Evolutionary conservation across 1,140 invertebrate species (phyloP).

Genomic region (Neodiprion virginianus): DNA sequence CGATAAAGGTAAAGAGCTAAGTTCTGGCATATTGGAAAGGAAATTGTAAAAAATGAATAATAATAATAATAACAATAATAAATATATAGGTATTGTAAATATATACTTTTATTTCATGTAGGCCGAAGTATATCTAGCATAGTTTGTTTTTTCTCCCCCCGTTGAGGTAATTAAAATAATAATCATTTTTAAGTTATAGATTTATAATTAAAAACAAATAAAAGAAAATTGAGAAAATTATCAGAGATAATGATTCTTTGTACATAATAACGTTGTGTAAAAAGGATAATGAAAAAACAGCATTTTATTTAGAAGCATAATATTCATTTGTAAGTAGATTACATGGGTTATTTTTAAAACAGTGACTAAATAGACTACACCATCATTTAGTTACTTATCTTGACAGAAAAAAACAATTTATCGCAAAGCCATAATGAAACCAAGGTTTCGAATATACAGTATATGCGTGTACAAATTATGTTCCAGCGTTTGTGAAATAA

Average conservation of each 20-base stretch:
- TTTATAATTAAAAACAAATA: constrained; percentile 14
- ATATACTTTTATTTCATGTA: background rate
- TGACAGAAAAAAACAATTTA: too few relatives aligned
- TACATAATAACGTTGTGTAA: constrained; percentile 38
- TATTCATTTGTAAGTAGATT: background rate
- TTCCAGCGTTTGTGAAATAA: too few relatives aligned
- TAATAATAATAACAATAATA: background rate
- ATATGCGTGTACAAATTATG: too few relatives aligned
- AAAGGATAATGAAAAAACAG: constrained; percentile 20
- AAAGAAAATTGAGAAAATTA: constrained; percentile 25
- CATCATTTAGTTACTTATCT: too few relatives aligned
- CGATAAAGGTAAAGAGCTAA: background rate
- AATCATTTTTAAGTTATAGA: constrained; percentile 38
- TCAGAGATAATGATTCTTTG: constrained; percentile 33
- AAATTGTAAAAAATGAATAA: background rate
- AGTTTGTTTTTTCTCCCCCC: background rate
- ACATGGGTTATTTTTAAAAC: too few relatives aligned
- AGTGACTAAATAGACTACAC: too few relatives aligned
- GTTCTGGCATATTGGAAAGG: background rate
- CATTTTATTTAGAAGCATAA: constrained; percentile 15
- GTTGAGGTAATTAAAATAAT: constrained; percentile 11
- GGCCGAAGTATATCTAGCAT: background rate
- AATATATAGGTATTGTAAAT: background rate
- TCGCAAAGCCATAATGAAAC: too few relatives aligned
- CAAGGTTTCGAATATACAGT: too few relatives aligned